A percentile compares a stretch with the other conserved stretches of the same genome.
Conservation (phyloP, 2,797 vertebrate species). For the Percopsis omiscomaycus region DNA sequence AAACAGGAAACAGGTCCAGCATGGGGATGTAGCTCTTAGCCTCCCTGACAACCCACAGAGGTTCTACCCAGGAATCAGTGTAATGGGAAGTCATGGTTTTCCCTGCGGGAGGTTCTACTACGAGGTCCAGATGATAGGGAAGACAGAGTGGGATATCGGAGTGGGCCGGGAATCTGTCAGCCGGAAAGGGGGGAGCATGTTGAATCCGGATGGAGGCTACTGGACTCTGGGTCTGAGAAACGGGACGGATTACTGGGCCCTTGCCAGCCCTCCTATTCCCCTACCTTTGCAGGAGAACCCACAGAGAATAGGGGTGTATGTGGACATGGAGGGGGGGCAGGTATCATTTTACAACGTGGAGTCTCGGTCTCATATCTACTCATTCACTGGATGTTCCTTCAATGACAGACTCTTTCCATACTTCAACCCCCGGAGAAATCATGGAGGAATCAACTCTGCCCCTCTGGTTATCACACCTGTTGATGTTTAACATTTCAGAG, state of each 20-base stretch:
- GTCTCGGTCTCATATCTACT: slow-evolving; percentile 66
- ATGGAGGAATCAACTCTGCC: slow-evolving; percentile 60
- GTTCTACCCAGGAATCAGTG: slow-evolving; percentile 68
- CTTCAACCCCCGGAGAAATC: slow-evolving; percentile 71
- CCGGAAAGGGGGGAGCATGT: slow-evolving; percentile 63
- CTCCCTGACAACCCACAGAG: slow-evolving; percentile 59
- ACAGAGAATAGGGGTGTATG: slow-evolving; percentile 67
- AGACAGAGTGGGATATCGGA: slow-evolving; percentile 74
- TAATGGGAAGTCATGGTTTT: slow-evolving; percentile 69
- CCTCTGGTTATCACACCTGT: slow-evolving; percentile 65
- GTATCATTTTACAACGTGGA: slow-evolving; percentile 73
- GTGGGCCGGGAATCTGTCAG: slow-evolving; percentile 63
- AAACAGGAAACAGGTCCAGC: slow-evolving; percentile 64
- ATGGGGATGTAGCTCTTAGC: slow-evolving; percentile 39
- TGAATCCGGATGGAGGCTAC: slow-evolving; percentile 67
- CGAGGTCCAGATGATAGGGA: slow-evolving; percentile 71
- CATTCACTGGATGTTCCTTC: slow-evolving; percentile 70
- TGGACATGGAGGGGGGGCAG: slow-evolving; percentile 68
- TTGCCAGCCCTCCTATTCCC: slow-evolving; percentile 51
- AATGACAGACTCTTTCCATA: slow-evolving; percentile 59
- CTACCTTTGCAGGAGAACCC: slow-evolving; percentile 55
- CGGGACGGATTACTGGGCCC: slow-evolving; percentile 63
- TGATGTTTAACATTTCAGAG: slow-evolving; percentile 11
- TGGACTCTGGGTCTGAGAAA: slow-evolving; percentile 68
- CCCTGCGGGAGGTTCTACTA: slow-evolving; percentile 69